Percentiles rank a stretch among this genome's conserved stretches.
Evolutionary conservation across 2,797 vertebrate species (phyloP).

Genomic region (Malacoctenus gilli): DNA sequence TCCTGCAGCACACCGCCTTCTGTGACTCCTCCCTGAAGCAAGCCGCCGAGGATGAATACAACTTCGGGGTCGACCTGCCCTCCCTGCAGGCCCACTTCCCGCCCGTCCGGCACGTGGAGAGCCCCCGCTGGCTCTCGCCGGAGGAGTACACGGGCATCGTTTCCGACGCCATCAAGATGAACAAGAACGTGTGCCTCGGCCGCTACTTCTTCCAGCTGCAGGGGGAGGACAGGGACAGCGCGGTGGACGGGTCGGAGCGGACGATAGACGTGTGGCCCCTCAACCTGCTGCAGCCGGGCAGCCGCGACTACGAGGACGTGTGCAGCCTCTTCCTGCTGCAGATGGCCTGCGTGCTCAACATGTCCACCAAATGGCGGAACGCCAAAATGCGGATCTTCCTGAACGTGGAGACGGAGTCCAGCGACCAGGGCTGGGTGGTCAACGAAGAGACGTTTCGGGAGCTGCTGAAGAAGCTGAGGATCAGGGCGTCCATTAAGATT

Average conservation of each 20-base stretch:
- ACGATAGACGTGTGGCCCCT: constrained; percentile 93
- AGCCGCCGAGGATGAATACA: constrained; percentile 73
- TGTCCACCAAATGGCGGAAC: constrained; percentile 88
- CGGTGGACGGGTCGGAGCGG: constrained; percentile 70
- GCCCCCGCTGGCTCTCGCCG: constrained; percentile 81
- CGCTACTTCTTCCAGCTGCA: constrained; percentile 86
- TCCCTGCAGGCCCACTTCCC: constrained; percentile 90
- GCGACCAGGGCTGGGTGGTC: constrained; percentile 85
- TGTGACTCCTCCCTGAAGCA: constrained; percentile 63
- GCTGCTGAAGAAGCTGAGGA: constrained; percentile 87
- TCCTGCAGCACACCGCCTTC: constrained; percentile 87
- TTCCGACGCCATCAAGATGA: constrained; percentile 91
- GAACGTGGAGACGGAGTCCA: constrained; percentile 84
- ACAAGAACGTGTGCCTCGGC: constrained; percentile 90
- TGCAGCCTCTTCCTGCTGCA: constrained; percentile 92
- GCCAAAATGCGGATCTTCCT: constrained; percentile 89
- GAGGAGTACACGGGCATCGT: constrained; percentile 90
- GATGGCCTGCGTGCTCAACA: constrained; percentile 94
- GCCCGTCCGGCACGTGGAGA: constrained; percentile 83
- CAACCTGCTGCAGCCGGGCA: constrained; percentile 85
- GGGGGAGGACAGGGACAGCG: constrained; percentile 74
- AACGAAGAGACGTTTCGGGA: constrained; percentile 88
- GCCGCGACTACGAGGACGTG: constrained; percentile 84
- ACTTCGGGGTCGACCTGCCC: constrained; percentile 85
- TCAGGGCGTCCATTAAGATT: constrained; percentile 88